phyloP scores from a whole-genome alignment of 2,888 invertebrate genomes.

The Hyles lineata region DNA sequence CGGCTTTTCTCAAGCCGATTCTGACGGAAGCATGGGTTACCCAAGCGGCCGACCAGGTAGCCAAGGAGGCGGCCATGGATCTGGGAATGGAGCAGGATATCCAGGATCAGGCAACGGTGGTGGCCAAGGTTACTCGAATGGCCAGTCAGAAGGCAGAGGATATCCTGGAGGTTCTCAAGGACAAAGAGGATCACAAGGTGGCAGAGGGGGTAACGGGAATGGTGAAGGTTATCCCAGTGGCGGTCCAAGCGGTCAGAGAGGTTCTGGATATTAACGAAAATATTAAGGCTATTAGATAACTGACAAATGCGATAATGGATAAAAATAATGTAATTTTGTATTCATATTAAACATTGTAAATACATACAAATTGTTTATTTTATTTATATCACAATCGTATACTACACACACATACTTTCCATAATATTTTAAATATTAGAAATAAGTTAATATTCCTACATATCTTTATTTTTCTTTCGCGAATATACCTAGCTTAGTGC shows the following conservation, averaged over 20 bases:
- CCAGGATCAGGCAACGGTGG: constrained; percentile 39
- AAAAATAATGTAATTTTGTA: constrained; percentile 18
- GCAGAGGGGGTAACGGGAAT: constrained; percentile 49
- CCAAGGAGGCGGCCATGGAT: constrained; percentile 39
- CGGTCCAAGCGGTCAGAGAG: constrained; percentile 70
- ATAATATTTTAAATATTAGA: not conserved
- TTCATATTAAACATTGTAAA: constrained; percentile 35
- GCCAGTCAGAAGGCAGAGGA: constrained; percentile 45
- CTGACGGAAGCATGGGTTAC: constrained; percentile 41
- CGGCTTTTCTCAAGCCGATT: constrained; percentile 26
- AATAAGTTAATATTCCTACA: too few species aligned
- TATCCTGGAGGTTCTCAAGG: constrained; percentile 43
- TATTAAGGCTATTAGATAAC: not conserved
- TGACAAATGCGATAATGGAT: constrained; percentile 31
- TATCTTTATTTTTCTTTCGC: too few species aligned
- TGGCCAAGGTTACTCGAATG: constrained; percentile 53
- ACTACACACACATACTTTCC: not conserved
- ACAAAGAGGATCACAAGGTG: constrained; percentile 39
- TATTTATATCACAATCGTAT: constrained; percentile 27
- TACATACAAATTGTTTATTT: constrained; percentile 31
- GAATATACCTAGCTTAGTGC: too few species aligned
- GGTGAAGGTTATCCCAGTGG: constrained; percentile 73
- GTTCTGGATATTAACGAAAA: constrained; percentile 69
- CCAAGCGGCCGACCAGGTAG: constrained; percentile 50
- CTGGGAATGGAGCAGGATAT: constrained; percentile 38